Evolutionary conservation across 2,888 invertebrate species (phyloP), one percentile per base, ranked within the genome.

Genomic region (Chalcis sispes): DNA sequence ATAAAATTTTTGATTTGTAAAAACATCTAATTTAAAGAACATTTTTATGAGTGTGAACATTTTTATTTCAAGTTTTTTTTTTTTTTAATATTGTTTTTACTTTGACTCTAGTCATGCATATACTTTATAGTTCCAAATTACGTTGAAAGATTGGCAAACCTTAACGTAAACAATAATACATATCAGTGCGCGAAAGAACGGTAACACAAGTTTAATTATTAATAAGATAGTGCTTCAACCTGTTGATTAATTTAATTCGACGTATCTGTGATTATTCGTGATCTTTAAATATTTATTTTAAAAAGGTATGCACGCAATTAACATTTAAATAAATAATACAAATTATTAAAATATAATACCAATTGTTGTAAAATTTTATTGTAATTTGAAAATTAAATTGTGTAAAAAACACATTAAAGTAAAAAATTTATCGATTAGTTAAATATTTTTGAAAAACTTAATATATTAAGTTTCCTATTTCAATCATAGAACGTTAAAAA

Each of bases 161-260:
- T n/a, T n/a, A n/a, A n/a, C n/a, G n/a, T n/a, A n/a, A n/a, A n/a
- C n/a, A n/a, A n/a, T n/a, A n/a, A n/a, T n/a, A n/a, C n/a, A 42
- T 42, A 42, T 42, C 2, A 2, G 15, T 13, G n/a, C 46, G 46
- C 46, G 46, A n/a, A 48, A 48, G 15, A 48, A 48, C 48, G 18
- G 48, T 5, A 2, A 42, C 20, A 48, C n/a, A 48, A 48, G 27
- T 71, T 62, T 42, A 20, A 61, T 71, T 71, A 61, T 40, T 13
- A 36, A 42, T 52, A 15, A 67, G 29, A 42, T 67, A 40, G 40
- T 13, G 52, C 40, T 50, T 61, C 61, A 52, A 61, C 70, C 70
- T 71, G 61, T 71, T 61, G 61, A 61, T 61, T 61, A 61, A 40
- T 52, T 52, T 40, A 40, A 52, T 61, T 67, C 29, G 27, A 46